Conservation (phyloP, 2,888 invertebrate species). For the Dynastes tityus region DNA sequence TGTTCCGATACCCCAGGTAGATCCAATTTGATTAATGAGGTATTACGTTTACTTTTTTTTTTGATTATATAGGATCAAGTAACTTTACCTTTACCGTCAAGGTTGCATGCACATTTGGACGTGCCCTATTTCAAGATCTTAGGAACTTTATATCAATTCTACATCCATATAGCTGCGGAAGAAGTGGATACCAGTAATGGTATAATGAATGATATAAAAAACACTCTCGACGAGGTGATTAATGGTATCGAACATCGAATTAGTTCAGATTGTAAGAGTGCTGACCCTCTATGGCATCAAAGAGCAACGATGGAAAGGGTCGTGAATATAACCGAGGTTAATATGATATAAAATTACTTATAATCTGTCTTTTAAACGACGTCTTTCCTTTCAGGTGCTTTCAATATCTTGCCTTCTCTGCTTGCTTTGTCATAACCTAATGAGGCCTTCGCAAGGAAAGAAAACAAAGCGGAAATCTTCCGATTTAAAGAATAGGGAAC, state of each 20-base stretch:
- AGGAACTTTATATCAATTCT: slow-evolving; percentile 61
- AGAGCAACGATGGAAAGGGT: slow-evolving; percentile 74
- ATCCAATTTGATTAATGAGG: not conserved
- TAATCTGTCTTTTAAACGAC: not conserved
- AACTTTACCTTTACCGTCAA: slow-evolving; percentile 64
- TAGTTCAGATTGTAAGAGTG: slow-evolving; percentile 67
- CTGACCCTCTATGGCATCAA: slow-evolving; percentile 70
- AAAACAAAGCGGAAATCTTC: slow-evolving; percentile 75
- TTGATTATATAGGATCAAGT: slow-evolving; percentile 62
- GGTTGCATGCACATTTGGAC: slow-evolving; percentile 63
- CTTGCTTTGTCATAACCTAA: slow-evolving; percentile 73
- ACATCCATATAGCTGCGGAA: slow-evolving; percentile 58
- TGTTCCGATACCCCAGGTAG: slow-evolving; percentile 55
- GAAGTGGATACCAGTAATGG: slow-evolving; percentile 50
- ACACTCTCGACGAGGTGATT: slow-evolving; percentile 58
- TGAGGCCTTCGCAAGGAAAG: slow-evolving; percentile 72
- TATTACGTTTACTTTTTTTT: not conserved
- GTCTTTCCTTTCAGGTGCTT: slow-evolving; percentile 71
- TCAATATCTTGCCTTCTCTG: slow-evolving; percentile 74
- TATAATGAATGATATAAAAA: slow-evolving; percentile 63
- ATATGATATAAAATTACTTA: slow-evolving; percentile 60
- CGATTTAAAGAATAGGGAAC: slow-evolving; percentile 71
- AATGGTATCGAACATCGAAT: slow-evolving; percentile 56
- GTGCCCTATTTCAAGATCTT: slow-evolving; percentile 63
- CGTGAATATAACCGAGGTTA: slow-evolving; percentile 76